Evolutionary conservation across 2,888 invertebrate genomes (phyloP), one percentile per base, ranked within the genome.

Genomic region (Harpagoxenus sublaevis): DNA sequence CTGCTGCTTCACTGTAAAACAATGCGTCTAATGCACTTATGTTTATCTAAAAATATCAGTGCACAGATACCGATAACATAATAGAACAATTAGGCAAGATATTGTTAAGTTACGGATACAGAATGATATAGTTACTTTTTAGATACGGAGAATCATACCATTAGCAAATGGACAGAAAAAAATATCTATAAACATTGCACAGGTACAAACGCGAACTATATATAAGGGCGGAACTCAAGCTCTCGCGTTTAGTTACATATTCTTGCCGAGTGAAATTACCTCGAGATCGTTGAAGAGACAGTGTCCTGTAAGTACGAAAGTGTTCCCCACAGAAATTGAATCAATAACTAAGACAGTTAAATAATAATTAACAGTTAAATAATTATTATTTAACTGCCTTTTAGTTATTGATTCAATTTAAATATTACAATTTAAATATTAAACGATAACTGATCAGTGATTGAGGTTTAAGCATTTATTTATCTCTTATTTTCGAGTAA

Each of bases 191-290:
- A 42, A 45, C 28, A 2, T 45, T 51, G 48, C 2, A n/a, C 31
- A 53, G 70, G 12, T 70, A 51, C 31, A 57, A 73, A 57, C 18
- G 6, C 9, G 0, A 73, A 60, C 15, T 75, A 51, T 75, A 75
- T 62, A 75, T 53, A 73, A 65, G 48, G 23, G 1, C 48, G 10
- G 9, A 39, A 51, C 6, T 23, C 15, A 18, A 15, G n/a, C 18
- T 18, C 18, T 35, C 10, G 2, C 1, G 31, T 63, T 18, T 23
- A 75, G 51, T 75, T 65, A 10, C 18, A n/a, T 48, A 35, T 65
- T 75, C 23, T 51, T 48, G 10, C 23, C 9, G 3, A 39, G 15
- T 0, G 15, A 48, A 48, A 48, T 48, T 31, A 31, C n/a, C 6
- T 35, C n/a, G 9, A 35, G n/a, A 35, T 23, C 31, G 15, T 35